Percentiles rank a stretch among this genome's conserved stretches.
Evolutionary conservation across 2,888 invertebrate genomes (phyloP).

Genomic region (Philonicus albiceps): DNA sequence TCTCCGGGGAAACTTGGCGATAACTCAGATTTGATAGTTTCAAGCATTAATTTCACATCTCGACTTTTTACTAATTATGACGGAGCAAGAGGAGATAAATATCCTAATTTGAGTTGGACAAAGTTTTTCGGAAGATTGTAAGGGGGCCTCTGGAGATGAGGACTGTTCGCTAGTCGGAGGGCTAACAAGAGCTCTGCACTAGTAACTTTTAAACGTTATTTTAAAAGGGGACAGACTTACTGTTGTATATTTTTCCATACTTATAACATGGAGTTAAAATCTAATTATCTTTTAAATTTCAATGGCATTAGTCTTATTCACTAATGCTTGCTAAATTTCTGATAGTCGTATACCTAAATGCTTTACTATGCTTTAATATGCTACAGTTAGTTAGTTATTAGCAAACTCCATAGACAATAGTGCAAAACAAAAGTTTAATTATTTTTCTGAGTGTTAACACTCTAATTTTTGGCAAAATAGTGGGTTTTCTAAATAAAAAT

Average conservation of each 20-base stretch:
- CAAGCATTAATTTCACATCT: slow-evolving; percentile 39
- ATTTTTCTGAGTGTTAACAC: too few species aligned
- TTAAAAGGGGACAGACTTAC: neutral
- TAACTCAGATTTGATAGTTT: slow-evolving; percentile 42
- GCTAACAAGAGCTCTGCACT: neutral
- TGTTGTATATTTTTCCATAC: neutral
- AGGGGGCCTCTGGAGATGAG: neutral
- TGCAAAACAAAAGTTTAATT: too few species aligned
- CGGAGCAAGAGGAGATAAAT: slow-evolving; percentile 3
- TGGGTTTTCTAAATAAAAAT: too few species aligned
- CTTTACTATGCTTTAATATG: too few species aligned
- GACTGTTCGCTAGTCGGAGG: neutral
- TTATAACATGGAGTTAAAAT: neutral
- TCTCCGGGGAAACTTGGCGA: slow-evolving; percentile 8
- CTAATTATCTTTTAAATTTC: too few species aligned
- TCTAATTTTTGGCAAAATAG: too few species aligned
- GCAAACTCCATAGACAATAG: too few species aligned
- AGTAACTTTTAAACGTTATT: neutral
- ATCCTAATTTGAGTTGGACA: neutral
- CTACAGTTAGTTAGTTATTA: too few species aligned
- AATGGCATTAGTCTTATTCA: too few species aligned
- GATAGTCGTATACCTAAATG: too few species aligned
- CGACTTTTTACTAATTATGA: slow-evolving; percentile 38
- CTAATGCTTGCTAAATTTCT: too few species aligned
- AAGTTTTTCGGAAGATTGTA: slow-evolving; percentile 13